Evolutionary conservation across 2,797 vertebrate species (phyloP).

Genomic region (Notolabrus celidotus): DNA sequence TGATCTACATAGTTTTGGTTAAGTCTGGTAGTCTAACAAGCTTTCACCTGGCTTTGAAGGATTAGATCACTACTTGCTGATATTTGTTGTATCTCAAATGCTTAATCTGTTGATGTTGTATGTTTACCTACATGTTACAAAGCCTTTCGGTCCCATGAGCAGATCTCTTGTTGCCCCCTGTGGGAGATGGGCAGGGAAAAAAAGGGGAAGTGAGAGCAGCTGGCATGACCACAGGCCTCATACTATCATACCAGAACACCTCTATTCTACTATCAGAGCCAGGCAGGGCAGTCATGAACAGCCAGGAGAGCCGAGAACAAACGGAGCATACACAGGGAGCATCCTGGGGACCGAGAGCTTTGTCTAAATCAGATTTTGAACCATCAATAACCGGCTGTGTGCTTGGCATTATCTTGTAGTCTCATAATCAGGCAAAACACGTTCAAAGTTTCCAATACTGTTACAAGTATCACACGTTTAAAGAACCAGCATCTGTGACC

Average conservation of each 20-base stretch:
- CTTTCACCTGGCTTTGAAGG: background rate
- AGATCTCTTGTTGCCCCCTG: background rate
- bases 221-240: conserved; percentile 18
- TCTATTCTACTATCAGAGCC: conserved; percentile 31
- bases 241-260: conserved; percentile 30
- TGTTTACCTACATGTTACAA: conserved; percentile 10
- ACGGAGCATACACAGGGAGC: conserved; percentile 1
- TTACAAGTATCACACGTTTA: background rate
- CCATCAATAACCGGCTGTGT: conserved; percentile 16
- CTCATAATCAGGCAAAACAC: conserved; percentile 11
- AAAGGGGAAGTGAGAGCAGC: conserved; percentile 50
- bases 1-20: background rate
- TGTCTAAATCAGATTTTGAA: conserved; percentile 28
- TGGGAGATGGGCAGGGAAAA: conserved; percentile 18
- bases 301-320: conserved; percentile 7
- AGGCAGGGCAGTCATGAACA: conserved; percentile 24
- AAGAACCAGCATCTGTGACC: conserved; percentile 1
- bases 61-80: background rate
- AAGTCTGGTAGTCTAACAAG: background rate
- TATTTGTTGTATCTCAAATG: conserved; percentile 10
- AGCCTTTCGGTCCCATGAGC: background rate
- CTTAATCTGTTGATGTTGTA: conserved; percentile 1
- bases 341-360: background rate
- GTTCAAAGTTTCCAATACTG: conserved; percentile 16
- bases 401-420: conserved; percentile 17